Base-by-base conservation (phyloP, 2,888 invertebrate genomes). In the Drosophila rellima region DNA sequence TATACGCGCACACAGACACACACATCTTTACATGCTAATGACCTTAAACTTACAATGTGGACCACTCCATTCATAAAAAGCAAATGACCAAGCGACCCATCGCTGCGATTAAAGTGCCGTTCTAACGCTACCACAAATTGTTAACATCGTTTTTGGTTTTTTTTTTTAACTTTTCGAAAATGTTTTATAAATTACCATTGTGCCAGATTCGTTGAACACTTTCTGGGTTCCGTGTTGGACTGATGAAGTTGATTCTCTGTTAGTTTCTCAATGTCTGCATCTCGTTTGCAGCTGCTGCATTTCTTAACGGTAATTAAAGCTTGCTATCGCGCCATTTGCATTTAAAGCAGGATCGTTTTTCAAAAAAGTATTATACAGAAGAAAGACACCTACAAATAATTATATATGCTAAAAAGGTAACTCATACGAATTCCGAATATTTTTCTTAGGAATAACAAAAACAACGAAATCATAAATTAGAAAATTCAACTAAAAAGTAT, bases 41-140 rank as follows among this genome's bases (percentile, higher is more conserved):
- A 65, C 64, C 76, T 77, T 74, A 74, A 78, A 70, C 66, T 64
- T 70, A 51, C 47, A 74, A 70, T 70, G 47, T 77, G 74, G 61
- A 73, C 63, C 72, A 72, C 40, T 62, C 59, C 64, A 67, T 63
- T 57, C 48, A 74, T 64, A 62, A 72, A 56, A 56, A 48, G 56
- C 56, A 80, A 82, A 69, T 62, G 56, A 63, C 54, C 39, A 37
- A 47, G 47, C 45, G 13, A 69, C 47, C 56, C 64, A 73, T 60
- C 76, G 45, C 54, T 60, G 72, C 60, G 81, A 78, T 82, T 83
- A 83, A 83, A 79, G 69, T 78, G 63, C 82, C 81, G 82, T 82
- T 69, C 70, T 78, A 83, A 70, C 79, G 72, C 35, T 74, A 72
- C 73, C 66, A 80, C 70, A 78, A 70, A 52, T 68, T 52, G 74